These are phyloP conservation scores for Rhinopomastus cyanomelas DNA, from an alignment of 2,113 vertebrate species.

Conservation along the genomic window DNA sequence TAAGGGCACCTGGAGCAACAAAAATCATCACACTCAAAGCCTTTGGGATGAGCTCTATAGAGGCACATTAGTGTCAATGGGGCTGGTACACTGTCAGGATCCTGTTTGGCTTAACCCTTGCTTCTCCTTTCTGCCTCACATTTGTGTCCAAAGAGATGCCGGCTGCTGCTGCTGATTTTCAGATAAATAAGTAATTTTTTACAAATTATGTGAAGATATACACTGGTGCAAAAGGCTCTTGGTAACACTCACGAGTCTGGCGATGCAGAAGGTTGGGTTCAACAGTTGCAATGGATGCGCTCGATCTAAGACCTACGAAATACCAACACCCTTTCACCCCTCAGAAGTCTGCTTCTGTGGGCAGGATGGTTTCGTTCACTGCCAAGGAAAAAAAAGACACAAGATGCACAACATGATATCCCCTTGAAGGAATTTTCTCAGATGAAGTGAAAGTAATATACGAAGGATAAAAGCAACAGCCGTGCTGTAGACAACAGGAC, in stretches of 20 bases:
- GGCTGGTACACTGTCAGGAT: slow-evolving; percentile 41
- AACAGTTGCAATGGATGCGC: background rate
- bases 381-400: background rate
- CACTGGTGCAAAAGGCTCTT: background rate
- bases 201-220: background rate
- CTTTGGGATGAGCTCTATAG: slow-evolving; percentile 35
- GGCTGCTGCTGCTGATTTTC: background rate
- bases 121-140: background rate
- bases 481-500: background rate
- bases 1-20: slow-evolving; percentile 49
- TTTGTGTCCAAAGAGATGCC: background rate
- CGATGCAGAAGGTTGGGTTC: background rate
- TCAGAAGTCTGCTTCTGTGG: background rate
- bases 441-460: background rate
- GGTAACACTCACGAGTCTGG: background rate
- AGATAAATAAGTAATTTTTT: background rate
- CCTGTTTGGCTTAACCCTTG: slow-evolving; percentile 38
- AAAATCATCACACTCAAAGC: slow-evolving; percentile 56
- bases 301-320: background rate
- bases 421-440: slow-evolving; percentile 13
- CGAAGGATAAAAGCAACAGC: slow-evolving; percentile 24
- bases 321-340: background rate
- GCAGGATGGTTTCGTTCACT: background rate
- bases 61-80: slow-evolving; percentile 53
- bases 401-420: background rate